A percentile compares a stretch with the other conserved stretches of the same genome.
Evolutionary conservation across 2,113 vertebrate species (phyloP).

Genomic region (Pagrus major): DNA sequence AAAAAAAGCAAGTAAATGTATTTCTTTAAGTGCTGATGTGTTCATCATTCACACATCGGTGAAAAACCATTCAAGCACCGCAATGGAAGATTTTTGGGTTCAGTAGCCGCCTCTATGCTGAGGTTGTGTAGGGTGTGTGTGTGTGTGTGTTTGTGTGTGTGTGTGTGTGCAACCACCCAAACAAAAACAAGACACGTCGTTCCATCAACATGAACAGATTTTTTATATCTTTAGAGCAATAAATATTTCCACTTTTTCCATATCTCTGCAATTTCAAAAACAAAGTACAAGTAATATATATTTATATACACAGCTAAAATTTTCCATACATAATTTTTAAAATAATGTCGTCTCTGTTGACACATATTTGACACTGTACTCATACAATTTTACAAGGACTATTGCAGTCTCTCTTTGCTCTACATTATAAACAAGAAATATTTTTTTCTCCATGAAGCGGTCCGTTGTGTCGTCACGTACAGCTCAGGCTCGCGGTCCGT

Average conservation of each 20-base stretch:
- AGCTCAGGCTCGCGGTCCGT: constrained; percentile 14
- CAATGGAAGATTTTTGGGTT: no score
- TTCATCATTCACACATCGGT: no score
- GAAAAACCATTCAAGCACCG: no score
- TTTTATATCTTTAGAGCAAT: constrained; percentile 86
- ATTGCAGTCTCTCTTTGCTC: constrained; percentile 71
- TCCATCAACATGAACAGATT: constrained; percentile 84
- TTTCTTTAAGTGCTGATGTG: no score
- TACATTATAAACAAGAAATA: constrained; percentile 76
- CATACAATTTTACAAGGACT: constrained; percentile 80
- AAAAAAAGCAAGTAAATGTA: no score
- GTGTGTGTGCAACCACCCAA: constrained; percentile 15
- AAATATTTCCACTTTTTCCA: constrained; percentile 85
- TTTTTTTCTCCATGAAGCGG: constrained; percentile 38
- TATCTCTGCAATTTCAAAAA: constrained; percentile 82
- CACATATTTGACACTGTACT: constrained; percentile 80
- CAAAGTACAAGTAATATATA: constrained; percentile 81
- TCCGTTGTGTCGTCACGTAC: constrained; percentile 28
- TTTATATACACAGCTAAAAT: constrained; percentile 83
- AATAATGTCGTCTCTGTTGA: constrained; percentile 79
- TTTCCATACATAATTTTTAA: constrained; percentile 76
- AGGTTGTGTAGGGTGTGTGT: background rate
- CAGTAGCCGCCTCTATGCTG: no score
- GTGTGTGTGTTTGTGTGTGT: background rate
- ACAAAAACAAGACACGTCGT: constrained; percentile 56